Conservation (phyloP, 2,797 vertebrate genomes). For the Sylvilagus floridanus region DNA sequence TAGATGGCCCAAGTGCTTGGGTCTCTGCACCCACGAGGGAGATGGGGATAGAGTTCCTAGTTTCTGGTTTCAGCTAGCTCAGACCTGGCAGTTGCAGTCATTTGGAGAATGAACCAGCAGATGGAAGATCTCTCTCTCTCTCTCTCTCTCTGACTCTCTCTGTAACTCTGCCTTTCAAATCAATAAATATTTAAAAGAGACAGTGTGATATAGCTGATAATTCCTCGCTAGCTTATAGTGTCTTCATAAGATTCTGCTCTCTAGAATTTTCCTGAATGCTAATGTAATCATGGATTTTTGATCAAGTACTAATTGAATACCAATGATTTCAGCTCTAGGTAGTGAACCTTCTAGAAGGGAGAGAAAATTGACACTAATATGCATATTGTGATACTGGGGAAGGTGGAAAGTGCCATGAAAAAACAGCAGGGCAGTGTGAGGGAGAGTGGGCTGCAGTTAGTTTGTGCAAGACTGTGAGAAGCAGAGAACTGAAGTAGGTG, state of each 20-base stretch:
- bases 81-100: too few species aligned
- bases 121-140: too few species aligned
- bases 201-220: neutral
- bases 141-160: too few species aligned
- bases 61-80: too few species aligned
- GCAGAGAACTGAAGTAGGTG: neutral
- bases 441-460: neutral
- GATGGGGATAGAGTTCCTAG: too few species aligned
- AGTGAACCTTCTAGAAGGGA: neutral
- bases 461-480: neutral
- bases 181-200: too few species aligned
- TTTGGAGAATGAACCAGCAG: too few species aligned
- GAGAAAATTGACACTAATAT: conserved; percentile 5
- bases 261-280: neutral
- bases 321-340: neutral
- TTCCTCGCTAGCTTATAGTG: neutral
- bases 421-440: neutral
- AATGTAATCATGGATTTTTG: neutral
- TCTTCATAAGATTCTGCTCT: neutral
- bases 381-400: neutral
- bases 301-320: neutral
- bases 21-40: too few species aligned
- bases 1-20: too few species aligned
- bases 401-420: neutral
- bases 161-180: neutral